Evolutionary conservation across 2,113 vertebrate species (phyloP), one percentile per base, ranked within the genome.

Genomic region (Baryphthengus martii): DNA sequence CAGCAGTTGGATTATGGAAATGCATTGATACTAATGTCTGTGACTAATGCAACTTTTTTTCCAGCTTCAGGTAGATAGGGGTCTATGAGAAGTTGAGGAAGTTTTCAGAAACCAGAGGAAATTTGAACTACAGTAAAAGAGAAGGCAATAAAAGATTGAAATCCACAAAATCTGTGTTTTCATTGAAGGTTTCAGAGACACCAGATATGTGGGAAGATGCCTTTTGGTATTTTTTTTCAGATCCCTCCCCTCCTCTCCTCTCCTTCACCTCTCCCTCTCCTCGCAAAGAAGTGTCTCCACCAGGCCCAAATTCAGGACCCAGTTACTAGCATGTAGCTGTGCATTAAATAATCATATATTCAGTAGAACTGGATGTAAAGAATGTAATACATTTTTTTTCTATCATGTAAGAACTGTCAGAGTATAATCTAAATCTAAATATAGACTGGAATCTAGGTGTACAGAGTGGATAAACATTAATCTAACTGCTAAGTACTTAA

Each of bases 211-310:
- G 9, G 13, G 8, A 70, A 35, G 17, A 45, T 2, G 2, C 3
- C 8, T 61, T 31, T 55, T 25, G 50, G 26, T 16, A n/a, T n/a
- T n/a, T 13, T 47, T 20, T 16, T 61, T 71, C 7, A 17, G 1
- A 28, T 53, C 9, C 4, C 24, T 26, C 17, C 33, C 17, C 12
- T 4, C 6, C 2, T 8, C 47, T 31, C 31, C 1, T 16, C 40
- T 35, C 19, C 13, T 5, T 33, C 1, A 28, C 9, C 4, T 25
- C 26, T 12, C 33, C 17, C 12, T 5, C 4, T 3, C 13, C 26
- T 7, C 3, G 3, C 12, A 85, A 10, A 66, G 13, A 26, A 62
- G 8, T 29, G 4, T 79, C 7, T 45, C 15, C 7, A 37, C 2
- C 6, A 75, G 23, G 3, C 9, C 33, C 44, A 71, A 40, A 62